Evolutionary conservation across 2,113 vertebrate species (phyloP).

Genomic region (Melanerpes aurifrons): DNA sequence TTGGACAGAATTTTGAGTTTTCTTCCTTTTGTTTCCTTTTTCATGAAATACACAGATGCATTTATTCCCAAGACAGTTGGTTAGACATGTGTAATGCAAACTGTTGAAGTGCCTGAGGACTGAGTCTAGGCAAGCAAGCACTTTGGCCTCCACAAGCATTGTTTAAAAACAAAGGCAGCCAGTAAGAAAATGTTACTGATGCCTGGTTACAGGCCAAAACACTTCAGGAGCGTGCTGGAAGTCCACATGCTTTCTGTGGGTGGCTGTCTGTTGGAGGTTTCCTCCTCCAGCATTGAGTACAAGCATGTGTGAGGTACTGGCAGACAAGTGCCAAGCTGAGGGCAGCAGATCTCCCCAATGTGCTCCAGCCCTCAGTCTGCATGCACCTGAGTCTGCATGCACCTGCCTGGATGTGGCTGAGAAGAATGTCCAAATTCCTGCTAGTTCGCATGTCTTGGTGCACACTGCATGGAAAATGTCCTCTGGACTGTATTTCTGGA

Average conservation of each 20-base stretch:
- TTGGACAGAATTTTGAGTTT: neutral
- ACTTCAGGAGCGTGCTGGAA: neutral
- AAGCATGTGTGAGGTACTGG: rapidly evolving
- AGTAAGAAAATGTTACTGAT: neutral
- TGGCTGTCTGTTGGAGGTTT: neutral
- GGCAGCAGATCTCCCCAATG: neutral
- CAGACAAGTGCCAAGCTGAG: rapidly evolving
- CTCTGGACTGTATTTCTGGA: rapidly evolving
- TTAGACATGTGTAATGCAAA: neutral
- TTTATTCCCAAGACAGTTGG: neutral
- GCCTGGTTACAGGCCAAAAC: no score
- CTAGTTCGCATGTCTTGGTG: no score
- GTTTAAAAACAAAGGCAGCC: neutral
- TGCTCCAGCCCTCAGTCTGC: neutral
- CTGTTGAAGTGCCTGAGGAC: neutral
- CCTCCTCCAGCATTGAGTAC: neutral
- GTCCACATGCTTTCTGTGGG: rapidly evolving
- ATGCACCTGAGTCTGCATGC: rapidly evolving
- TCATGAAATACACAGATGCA: neutral
- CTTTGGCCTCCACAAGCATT: neutral
- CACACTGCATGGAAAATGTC: neutral
- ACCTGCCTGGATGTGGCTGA: neutral
- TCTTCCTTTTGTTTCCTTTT: neutral
- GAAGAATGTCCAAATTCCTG: neutral
- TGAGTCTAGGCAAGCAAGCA: neutral